Conservation (phyloP, 2,113 vertebrate species). For the Lycaon pictus region DNA sequence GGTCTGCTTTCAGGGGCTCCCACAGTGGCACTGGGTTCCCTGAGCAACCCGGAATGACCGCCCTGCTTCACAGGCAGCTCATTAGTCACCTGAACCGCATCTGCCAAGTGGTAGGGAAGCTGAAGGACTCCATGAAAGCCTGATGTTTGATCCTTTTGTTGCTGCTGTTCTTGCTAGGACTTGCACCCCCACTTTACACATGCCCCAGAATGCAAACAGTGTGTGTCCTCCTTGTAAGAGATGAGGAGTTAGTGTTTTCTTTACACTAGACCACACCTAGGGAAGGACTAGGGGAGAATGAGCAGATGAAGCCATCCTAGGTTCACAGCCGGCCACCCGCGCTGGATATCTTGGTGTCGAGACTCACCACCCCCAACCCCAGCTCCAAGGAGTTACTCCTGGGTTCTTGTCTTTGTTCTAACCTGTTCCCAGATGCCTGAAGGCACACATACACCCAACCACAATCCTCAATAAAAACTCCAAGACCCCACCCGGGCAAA, state of each 20-base stretch:
- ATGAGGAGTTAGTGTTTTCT: background rate
- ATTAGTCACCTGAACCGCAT: too few relatives aligned
- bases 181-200: background rate
- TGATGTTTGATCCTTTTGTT: background rate
- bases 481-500: background rate
- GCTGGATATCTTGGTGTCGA: background rate
- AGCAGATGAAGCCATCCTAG: background rate
- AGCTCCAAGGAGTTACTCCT: background rate
- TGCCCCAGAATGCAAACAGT: too few relatives aligned
- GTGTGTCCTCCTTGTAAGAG: background rate
- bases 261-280: background rate
- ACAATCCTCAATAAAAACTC: background rate
- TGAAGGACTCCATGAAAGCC: background rate
- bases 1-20: background rate
- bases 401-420: background rate
- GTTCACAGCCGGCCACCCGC: background rate
- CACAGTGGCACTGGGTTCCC: accelerated
- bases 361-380: too few relatives aligned
- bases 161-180: background rate
- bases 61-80: background rate
- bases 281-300: background rate
- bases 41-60: accelerated
- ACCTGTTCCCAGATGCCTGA: background rate
- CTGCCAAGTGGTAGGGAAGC: background rate
- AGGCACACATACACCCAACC: background rate